A percentile compares a stretch with the other conserved stretches of the same genome.
Evolutionary conservation across 2,888 invertebrate genomes (phyloP).

Genomic region (Neelides folsomi): DNA sequence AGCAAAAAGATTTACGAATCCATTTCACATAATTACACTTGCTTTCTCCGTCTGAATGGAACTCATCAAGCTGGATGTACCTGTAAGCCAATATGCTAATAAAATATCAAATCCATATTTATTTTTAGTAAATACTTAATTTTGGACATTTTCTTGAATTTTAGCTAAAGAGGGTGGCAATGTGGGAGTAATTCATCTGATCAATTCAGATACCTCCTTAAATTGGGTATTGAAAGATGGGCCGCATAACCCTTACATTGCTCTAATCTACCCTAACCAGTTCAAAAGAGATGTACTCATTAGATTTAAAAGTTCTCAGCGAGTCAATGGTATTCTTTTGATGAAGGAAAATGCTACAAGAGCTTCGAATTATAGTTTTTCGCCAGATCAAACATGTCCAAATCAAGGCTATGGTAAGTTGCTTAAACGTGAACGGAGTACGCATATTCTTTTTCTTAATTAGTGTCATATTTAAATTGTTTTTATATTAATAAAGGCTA

Average conservation of each 20-base stretch:
- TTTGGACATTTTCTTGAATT: no score
- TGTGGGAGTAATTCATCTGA: slow-evolving; percentile 67
- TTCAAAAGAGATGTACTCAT: slow-evolving; percentile 43
- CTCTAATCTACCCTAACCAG: slow-evolving; percentile 52
- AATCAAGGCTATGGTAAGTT: slow-evolving; percentile 54
- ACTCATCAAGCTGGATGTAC: slow-evolving; percentile 92
- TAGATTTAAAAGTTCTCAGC: slow-evolving; percentile 36
- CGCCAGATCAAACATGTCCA: slow-evolving; percentile 64
- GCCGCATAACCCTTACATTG: slow-evolving; percentile 67
- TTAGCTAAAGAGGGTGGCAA: slow-evolving; percentile 61
- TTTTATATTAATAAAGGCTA: slow-evolving; percentile 10
- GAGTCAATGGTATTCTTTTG: slow-evolving; percentile 41
- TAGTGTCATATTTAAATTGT: background rate
- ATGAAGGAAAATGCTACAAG: slow-evolving; percentile 33
- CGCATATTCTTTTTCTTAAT: background rate
- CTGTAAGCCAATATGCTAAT: slow-evolving; percentile 49
- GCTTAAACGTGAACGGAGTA: no score
- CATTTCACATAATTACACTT: slow-evolving; percentile 58
- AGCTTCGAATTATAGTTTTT: slow-evolving; percentile 35
- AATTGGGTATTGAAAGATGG: slow-evolving; percentile 54
- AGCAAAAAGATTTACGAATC: slow-evolving; percentile 56
- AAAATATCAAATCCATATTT: slow-evolving; percentile 8
- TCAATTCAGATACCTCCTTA: slow-evolving; percentile 47
- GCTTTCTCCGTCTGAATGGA: slow-evolving; percentile 81
- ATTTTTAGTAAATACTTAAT: slow-evolving; percentile 9